phyloP scores from a whole-genome alignment of 1,140 invertebrate species.

The Zaprionus ornatus region DNA sequence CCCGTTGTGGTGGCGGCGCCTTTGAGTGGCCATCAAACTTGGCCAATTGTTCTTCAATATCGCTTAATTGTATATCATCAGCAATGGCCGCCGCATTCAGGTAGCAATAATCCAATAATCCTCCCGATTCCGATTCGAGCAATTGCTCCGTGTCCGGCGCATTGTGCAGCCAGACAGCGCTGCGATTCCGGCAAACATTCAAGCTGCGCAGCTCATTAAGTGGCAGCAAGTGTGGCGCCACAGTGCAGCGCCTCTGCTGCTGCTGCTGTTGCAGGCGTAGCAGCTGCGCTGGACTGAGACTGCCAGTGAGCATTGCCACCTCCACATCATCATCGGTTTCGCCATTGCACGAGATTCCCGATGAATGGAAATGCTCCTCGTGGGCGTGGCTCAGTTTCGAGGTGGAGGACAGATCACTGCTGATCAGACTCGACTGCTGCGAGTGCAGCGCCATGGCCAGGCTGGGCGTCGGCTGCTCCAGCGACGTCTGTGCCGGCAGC shows the following conservation, averaged over 20 bases:
- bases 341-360: slow-evolving; percentile 77
- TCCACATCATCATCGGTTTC: slow-evolving; percentile 74
- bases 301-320: slow-evolving; percentile 76
- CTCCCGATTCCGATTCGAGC: slow-evolving; percentile 19
- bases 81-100: slow-evolving; percentile 61
- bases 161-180: slow-evolving; percentile 73
- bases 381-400: slow-evolving; percentile 6
- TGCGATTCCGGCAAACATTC: slow-evolving; percentile 75
- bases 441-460: slow-evolving; percentile 60
- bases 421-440: slow-evolving; percentile 56
- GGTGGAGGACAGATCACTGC: slow-evolving; percentile 31
- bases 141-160: slow-evolving; percentile 59
- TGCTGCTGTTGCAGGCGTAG: slow-evolving; percentile 39
- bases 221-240: slow-evolving; percentile 34
- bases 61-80: slow-evolving; percentile 79
- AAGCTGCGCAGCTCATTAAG: slow-evolving; percentile 65
- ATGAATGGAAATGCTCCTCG: slow-evolving; percentile 80
- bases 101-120: slow-evolving; percentile 27
- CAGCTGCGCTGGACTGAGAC: slow-evolving; percentile 55
- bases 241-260: background rate
- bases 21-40: slow-evolving; percentile 70
- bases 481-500: slow-evolving; percentile 39
- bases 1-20: slow-evolving; percentile 43
- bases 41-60: slow-evolving; percentile 83
- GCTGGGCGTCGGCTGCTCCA: slow-evolving; percentile 37